Evolutionary conservation across 64 coral and sea anemone species (phyloP).

Genomic region (Porites australiensis): DNA sequence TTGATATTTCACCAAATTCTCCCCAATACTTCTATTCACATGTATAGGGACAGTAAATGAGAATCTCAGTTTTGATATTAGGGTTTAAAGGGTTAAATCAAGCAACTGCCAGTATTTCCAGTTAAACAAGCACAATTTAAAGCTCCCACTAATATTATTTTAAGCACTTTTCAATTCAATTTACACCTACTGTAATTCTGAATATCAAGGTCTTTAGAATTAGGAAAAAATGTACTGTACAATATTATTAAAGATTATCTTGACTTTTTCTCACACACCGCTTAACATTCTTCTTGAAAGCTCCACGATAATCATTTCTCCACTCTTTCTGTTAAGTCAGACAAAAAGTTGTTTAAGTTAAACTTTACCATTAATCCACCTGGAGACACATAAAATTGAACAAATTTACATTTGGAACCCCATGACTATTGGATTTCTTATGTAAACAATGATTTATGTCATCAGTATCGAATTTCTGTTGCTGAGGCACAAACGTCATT

Average conservation of each 20-base stretch:
- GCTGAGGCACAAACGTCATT: too few relatives aligned
- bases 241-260: conserved; percentile 31
- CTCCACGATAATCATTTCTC: conserved; percentile 79
- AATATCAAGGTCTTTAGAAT: background rate
- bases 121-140: background rate
- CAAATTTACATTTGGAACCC: too few relatives aligned
- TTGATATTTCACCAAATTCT: too few relatives aligned
- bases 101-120: background rate
- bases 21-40: too few relatives aligned
- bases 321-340: conserved; percentile 93
- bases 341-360: background rate
- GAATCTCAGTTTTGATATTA: too few relatives aligned
- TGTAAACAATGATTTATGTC: too few relatives aligned
- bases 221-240: conserved; percentile 1
- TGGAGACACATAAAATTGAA: too few relatives aligned
- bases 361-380: background rate
- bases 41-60: too few relatives aligned
- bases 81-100: too few relatives aligned
- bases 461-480: too few relatives aligned
- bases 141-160: background rate
- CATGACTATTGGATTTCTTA: too few relatives aligned
- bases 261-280: conserved; percentile 90
- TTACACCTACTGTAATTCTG: background rate
- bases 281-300: conserved; percentile 95
- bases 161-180: too few relatives aligned